Conservation (phyloP, 2,888 invertebrate genomes). For the Dynastes hyllus region DNA sequence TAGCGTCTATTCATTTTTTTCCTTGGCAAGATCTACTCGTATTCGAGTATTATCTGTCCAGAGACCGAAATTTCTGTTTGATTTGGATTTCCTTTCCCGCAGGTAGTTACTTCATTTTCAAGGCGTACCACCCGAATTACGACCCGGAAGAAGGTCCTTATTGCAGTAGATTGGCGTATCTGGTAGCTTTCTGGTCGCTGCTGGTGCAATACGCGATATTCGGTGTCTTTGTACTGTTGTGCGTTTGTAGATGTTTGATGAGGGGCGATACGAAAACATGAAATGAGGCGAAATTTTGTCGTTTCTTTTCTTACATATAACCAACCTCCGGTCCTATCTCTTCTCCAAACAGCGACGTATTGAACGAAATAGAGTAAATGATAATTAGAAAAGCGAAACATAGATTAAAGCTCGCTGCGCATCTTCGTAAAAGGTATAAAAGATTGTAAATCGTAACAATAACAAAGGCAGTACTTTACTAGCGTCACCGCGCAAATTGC, state of each 20-base stretch:
- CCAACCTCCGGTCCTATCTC: neutral
- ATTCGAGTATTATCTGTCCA: neutral
- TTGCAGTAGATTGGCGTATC: conserved; percentile 57
- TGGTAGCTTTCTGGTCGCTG: conserved; percentile 66
- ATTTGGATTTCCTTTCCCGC: conserved; percentile 29
- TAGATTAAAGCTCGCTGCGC: too few species aligned
- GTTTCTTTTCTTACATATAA: conserved; percentile 11
- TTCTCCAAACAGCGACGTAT: too few species aligned
- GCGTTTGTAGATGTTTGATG: conserved; percentile 66
- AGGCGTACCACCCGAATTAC: conserved; percentile 58
- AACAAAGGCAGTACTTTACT: too few species aligned
- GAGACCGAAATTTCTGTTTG: neutral
- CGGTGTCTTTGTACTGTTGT: conserved; percentile 63
- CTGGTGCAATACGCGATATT: conserved; percentile 65
- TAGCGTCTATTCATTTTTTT: too few species aligned
- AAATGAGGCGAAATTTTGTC: neutral
- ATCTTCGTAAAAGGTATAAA: too few species aligned
- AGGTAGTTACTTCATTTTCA: conserved; percentile 56
- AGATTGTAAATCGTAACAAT: too few species aligned
- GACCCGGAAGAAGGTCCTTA: conserved; percentile 53
- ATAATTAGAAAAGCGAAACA: neutral
- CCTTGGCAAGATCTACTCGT: neutral
- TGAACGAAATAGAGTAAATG: too few species aligned
- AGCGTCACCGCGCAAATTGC: too few species aligned
- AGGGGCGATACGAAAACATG: conserved; percentile 60